These are phyloP conservation scores for Cryptus armator DNA, from an alignment of 2,888 invertebrate genomes.

Conservation along the genomic window DNA sequence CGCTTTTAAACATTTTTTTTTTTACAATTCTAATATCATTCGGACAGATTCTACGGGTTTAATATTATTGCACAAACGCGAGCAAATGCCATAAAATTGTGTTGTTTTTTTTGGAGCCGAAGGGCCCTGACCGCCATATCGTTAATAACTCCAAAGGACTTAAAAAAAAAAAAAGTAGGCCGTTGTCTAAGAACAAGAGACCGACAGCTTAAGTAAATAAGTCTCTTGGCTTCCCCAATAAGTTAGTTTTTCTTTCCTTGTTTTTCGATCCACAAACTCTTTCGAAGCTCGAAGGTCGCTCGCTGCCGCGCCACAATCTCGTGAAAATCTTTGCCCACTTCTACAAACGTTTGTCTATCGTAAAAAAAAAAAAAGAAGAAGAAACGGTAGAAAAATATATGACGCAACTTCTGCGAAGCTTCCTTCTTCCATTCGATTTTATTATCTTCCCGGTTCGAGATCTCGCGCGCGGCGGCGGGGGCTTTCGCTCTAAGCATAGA, in stretches of 20 bases:
- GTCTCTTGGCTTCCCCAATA: neutral
- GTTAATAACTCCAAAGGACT: neutral
- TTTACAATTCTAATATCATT: neutral
- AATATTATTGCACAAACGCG: neutral
- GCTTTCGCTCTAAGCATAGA: conserved; percentile 37
- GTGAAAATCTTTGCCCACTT: conserved; percentile 23
- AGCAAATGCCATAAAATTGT: neutral
- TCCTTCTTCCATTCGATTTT: conserved; percentile 25
- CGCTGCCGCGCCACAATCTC: neutral
- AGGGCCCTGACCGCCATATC: neutral
- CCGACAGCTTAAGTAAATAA: neutral
- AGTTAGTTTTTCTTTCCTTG: conserved; percentile 19
- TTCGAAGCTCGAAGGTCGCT: conserved; percentile 2
- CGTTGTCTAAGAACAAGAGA: neutral
- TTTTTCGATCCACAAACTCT: conserved; percentile 8
- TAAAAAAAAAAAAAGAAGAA: conserved; percentile 14
- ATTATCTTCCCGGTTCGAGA: conserved; percentile 5
- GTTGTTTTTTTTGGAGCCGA: neutral
- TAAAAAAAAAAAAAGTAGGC: neutral
- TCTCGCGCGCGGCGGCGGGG: conserved; percentile 16
- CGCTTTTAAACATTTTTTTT: conserved; percentile 8
- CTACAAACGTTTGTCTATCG: conserved; percentile 25
- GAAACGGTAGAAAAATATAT: conserved; percentile 30
- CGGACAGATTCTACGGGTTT: neutral
- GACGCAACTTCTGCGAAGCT: conserved; percentile 55